These are phyloP conservation scores for Flabesymbios commensalis DNA, from an alignment of 2,888 invertebrate genomes.

Conservation along the genomic window DNA sequence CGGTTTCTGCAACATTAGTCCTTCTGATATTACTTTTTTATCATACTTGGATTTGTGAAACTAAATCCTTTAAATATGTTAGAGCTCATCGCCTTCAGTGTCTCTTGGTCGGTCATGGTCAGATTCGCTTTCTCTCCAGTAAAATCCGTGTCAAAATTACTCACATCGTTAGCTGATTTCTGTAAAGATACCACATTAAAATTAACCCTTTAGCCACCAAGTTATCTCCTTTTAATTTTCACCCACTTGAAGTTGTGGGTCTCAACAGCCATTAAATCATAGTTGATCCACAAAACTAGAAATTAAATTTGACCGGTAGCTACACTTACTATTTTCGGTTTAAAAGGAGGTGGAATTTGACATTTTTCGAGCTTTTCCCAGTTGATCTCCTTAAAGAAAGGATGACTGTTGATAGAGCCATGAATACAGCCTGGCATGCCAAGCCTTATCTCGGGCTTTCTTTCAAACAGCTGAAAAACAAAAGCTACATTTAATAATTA, in stretches of 20 bases:
- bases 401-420: slow-evolving; percentile 87
- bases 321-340: slow-evolving; percentile 88
- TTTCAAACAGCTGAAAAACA: slow-evolving; percentile 81
- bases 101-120: slow-evolving; percentile 90
- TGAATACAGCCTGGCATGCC: slow-evolving; percentile 85
- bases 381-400: slow-evolving; percentile 85
- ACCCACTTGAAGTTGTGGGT: too few species aligned
- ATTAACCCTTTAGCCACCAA: too few species aligned
- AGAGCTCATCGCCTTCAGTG: slow-evolving; percentile 95
- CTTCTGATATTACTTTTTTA: too few species aligned
- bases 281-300: too few species aligned
- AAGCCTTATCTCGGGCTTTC: slow-evolving; percentile 85
- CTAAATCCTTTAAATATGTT: slow-evolving; percentile 91
- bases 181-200: too few species aligned
- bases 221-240: too few species aligned
- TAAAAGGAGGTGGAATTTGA: slow-evolving; percentile 89
- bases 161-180: slow-evolving; percentile 81
- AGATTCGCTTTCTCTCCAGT: slow-evolving; percentile 90
- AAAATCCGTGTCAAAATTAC: slow-evolving; percentile 97
- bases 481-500: too few species aligned
- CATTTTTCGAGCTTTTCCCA: slow-evolving; percentile 89
- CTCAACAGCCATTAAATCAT: too few species aligned
- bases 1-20: too few species aligned
- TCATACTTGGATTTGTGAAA: slow-evolving; percentile 44
- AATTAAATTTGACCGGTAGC: too few species aligned